A percentile compares a stretch with the other conserved stretches of the same genome.
phyloP scores from a whole-genome alignment of 23 tunicate genomes.

The Ascidia mentula region DNA sequence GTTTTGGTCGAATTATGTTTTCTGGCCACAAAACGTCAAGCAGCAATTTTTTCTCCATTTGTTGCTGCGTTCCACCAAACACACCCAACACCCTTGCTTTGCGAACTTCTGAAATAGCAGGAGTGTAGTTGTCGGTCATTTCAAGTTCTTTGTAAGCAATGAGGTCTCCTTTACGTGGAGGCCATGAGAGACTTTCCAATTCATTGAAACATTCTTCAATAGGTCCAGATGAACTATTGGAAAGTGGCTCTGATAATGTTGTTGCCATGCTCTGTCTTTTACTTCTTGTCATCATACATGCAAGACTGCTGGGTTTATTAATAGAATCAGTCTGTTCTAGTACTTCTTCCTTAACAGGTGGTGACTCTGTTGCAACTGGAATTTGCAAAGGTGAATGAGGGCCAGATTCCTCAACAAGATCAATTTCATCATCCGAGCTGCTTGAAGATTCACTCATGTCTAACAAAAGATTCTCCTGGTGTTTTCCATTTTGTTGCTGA shows the following conservation, averaged over 20 bases:
- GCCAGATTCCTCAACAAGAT: too few species aligned
- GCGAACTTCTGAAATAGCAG: slow-evolving; percentile 41
- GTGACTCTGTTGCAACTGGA: too few species aligned
- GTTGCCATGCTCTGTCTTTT: too few species aligned
- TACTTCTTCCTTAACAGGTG: not conserved
- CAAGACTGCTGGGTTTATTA: too few species aligned
- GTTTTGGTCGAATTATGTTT: not conserved
- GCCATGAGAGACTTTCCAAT: slow-evolving; percentile 49
- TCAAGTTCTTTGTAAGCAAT: slow-evolving; percentile 69
- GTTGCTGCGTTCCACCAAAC: not conserved
- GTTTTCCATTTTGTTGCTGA: too few species aligned
- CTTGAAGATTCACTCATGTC: too few species aligned
- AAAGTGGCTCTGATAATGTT: too few species aligned
- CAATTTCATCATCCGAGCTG: too few species aligned
- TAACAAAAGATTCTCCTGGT: too few species aligned
- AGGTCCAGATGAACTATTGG: not conserved
- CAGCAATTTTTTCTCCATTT: not conserved
- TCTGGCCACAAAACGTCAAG: slow-evolving; percentile 30
- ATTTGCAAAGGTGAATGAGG: too few species aligned
- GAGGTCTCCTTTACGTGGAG: slow-evolving; percentile 52
- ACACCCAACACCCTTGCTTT: slow-evolving; percentile 41
- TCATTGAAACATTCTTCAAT: slow-evolving; percentile 18
- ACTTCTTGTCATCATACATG: too few species aligned
- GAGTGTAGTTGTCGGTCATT: slow-evolving; percentile 71
- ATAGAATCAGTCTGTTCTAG: too few species aligned